phyloP scores from a whole-genome alignment of 2,113 vertebrate genomes.

The Perca fluviatilis region DNA sequence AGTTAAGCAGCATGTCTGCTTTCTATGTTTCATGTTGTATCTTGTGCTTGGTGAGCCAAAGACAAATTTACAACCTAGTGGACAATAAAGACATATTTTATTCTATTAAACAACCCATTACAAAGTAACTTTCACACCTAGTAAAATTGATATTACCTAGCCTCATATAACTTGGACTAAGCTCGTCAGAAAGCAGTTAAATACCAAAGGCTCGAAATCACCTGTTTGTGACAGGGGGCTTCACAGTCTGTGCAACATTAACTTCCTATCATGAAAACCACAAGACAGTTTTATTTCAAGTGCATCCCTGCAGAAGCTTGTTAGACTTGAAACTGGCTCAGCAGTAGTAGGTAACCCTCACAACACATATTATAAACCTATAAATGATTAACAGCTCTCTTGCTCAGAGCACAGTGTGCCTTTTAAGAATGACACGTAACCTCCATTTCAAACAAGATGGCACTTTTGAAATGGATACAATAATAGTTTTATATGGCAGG shows the following conservation, averaged over 20 bases:
- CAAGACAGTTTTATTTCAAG: not conserved
- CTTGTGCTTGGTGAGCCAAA: no score
- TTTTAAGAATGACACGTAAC: constrained; percentile 45
- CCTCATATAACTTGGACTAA: not conserved
- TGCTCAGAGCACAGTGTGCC: constrained; percentile 55
- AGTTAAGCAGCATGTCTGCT: not conserved
- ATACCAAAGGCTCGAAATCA: not conserved
- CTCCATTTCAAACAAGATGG: not conserved
- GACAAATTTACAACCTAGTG: no score
- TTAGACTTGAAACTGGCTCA: constrained; percentile 5
- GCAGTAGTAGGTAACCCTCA: constrained; percentile 33
- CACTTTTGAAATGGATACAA: constrained; percentile 17
- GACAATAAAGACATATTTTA: no score
- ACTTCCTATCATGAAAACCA: not conserved
- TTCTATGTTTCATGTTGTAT: no score
- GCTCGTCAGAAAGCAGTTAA: not conserved
- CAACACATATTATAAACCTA: constrained; percentile 68
- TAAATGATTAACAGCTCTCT: constrained; percentile 77
- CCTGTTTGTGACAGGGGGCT: not conserved
- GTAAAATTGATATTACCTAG: not conserved
- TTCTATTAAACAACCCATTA: not conserved
- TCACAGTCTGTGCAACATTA: not conserved
- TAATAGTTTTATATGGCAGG: not conserved
- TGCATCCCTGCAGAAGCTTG: not conserved
- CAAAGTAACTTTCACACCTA: not conserved